Evolutionary conservation across 2,113 vertebrate species (phyloP).

Genomic region (Conger conger): DNA sequence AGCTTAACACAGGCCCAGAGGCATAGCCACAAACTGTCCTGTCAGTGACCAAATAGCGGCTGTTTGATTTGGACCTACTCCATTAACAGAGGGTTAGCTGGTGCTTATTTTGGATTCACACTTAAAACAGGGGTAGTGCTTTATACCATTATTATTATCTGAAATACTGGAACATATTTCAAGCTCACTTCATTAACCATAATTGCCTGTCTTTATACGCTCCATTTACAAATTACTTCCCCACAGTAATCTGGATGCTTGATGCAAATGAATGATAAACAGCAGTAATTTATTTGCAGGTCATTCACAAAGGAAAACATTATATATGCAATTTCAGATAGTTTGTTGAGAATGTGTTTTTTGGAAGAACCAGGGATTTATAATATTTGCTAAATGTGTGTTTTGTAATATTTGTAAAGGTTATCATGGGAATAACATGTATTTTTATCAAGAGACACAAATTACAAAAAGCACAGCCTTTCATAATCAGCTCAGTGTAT

Average conservation of each 20-base stretch:
- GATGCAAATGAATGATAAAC: not conserved
- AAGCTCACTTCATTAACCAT: conserved; percentile 3
- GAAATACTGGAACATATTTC: conserved; percentile 7
- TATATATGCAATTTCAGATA: not conserved
- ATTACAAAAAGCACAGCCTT: not conserved
- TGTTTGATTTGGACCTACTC: not conserved
- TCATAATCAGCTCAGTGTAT: not conserved
- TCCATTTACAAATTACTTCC: conserved; percentile 16
- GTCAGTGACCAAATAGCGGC: not conserved
- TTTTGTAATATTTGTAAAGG: not conserved
- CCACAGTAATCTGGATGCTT: conserved; percentile 1
- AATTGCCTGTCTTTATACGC: conserved; percentile 11
- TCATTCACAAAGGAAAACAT: not conserved
- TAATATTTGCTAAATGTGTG: not conserved
- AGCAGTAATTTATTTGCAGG: not conserved
- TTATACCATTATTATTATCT: not conserved
- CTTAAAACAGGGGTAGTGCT: not conserved
- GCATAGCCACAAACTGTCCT: not conserved
- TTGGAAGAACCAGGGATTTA: not conserved
- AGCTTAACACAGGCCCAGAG: not conserved
- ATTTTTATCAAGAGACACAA: not conserved
- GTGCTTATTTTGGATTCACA: not conserved
- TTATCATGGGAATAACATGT: not conserved
- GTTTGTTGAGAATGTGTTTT: not conserved
- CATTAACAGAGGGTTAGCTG: not conserved